Evolutionary conservation across 2,113 vertebrate species (phyloP).

Genomic region (Chionis minor): DNA sequence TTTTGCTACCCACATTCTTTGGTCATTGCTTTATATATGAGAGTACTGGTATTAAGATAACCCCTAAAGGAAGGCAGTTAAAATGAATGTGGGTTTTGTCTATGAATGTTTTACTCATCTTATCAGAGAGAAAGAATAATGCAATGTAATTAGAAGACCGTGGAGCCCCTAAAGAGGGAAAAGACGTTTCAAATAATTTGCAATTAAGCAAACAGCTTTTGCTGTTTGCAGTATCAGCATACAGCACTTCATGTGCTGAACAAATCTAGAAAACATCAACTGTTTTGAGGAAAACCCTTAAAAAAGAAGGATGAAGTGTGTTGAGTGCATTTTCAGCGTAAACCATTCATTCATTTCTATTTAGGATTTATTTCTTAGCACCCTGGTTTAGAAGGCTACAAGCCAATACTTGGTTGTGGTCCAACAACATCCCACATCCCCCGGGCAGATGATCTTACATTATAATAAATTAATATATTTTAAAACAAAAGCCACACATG

Average conservation of each 20-base stretch:
- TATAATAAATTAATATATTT: conserved; percentile 52
- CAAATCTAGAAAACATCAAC: not conserved
- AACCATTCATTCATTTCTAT: conserved; percentile 5
- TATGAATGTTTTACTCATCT: not conserved
- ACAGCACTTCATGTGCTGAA: not conserved
- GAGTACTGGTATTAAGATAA: not conserved
- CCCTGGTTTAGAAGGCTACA: conserved; percentile 58
- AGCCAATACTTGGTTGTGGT: conserved; percentile 53
- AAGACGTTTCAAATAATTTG: not conserved
- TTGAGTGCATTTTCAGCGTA: not conserved
- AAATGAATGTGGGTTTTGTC: not conserved
- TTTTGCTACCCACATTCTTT: not conserved
- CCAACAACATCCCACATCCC: conserved; percentile 58
- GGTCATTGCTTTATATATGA: not conserved
- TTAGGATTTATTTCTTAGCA: conserved; percentile 56
- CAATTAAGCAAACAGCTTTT: not conserved
- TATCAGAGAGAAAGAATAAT: not conserved
- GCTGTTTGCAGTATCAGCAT: not conserved
- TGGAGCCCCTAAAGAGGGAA: not conserved
- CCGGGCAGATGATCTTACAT: conserved; percentile 49
- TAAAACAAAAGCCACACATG: not conserved
- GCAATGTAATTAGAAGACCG: not conserved
- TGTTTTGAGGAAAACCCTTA: not conserved
- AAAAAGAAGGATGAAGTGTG: not conserved
- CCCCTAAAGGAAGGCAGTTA: not conserved